Evolutionary conservation across 2,113 vertebrate genomes (phyloP).

Genomic region (Urocynchramus pylzowi): DNA sequence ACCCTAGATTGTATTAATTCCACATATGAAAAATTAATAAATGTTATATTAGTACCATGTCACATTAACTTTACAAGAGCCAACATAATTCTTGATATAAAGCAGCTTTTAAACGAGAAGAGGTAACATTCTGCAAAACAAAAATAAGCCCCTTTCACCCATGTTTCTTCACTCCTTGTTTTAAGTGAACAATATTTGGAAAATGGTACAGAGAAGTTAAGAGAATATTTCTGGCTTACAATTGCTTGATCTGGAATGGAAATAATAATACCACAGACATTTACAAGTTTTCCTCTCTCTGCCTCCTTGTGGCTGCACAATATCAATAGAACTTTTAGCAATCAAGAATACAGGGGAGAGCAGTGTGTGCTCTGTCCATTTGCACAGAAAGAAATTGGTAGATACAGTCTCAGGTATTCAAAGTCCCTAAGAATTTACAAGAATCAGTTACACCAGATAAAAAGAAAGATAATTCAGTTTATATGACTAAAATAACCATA

Average conservation of each 20-base stretch:
- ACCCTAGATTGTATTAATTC: neutral
- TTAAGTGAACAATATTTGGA: neutral
- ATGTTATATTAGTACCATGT: neutral
- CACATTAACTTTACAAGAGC: neutral
- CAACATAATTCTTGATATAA: neutral
- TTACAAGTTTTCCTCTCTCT: neutral
- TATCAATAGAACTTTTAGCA: neutral
- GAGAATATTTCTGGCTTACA: neutral
- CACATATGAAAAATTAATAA: neutral
- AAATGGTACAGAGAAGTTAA: neutral
- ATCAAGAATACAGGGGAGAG: neutral
- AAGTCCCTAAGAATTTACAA: neutral
- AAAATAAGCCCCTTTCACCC: neutral
- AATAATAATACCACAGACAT: neutral
- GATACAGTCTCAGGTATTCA: neutral
- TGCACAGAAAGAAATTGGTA: neutral
- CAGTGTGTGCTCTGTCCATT: neutral
- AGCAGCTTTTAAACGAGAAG: neutral
- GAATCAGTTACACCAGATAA: neutral
- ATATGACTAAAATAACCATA: neutral
- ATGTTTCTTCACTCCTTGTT: accelerated
- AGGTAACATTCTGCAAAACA: neutral
- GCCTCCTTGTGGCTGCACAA: neutral
- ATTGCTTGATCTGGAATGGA: neutral
- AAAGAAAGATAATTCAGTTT: neutral